A percentile compares a stretch with the other conserved stretches of the same genome.
phyloP scores from a whole-genome alignment of 2,113 vertebrate genomes.

The Callospermophilus lateralis region DNA sequence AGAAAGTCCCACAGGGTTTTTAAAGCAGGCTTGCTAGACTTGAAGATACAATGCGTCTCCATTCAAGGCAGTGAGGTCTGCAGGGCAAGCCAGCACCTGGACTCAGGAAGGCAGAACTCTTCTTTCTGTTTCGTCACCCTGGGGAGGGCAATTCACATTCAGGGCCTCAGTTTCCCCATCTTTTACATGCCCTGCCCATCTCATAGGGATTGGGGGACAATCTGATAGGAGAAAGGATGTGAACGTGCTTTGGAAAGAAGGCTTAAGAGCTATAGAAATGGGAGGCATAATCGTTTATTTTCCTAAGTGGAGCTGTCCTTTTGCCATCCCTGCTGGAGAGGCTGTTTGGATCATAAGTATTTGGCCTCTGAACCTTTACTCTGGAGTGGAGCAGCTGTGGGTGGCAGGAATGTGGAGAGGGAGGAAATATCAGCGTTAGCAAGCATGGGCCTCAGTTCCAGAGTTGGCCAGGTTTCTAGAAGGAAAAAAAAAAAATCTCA shows the following conservation, averaged over 20 bases:
- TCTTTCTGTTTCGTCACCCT: background rate
- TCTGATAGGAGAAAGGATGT: background rate
- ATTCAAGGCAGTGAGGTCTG: background rate
- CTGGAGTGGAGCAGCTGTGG: slow-evolving; percentile 68
- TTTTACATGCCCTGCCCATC: background rate
- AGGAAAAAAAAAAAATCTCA: background rate
- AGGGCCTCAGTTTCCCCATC: background rate
- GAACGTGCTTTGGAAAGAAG: background rate
- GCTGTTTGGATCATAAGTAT: slow-evolving; percentile 64
- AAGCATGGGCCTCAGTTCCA: slow-evolving; percentile 44
- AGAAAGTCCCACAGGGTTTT: background rate
- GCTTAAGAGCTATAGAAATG: background rate
- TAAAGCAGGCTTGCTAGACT: background rate
- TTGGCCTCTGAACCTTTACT: slow-evolving; percentile 76
- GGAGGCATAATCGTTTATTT: slow-evolving; percentile 52
- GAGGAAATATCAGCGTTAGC: slow-evolving; percentile 56
- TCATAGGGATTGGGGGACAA: background rate
- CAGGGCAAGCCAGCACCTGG: background rate
- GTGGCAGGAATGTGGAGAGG: slow-evolving; percentile 67
- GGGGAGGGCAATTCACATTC: background rate
- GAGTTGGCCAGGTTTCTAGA: slow-evolving; percentile 60
- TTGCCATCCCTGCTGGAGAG: slow-evolving; percentile 51
- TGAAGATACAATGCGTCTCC: background rate
- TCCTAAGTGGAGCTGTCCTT: slow-evolving; percentile 53
- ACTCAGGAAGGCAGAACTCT: background rate